Percentiles rank a stretch among this genome's conserved stretches.
Conservation (phyloP, 2,888 invertebrate species). For the Salticus scenicus region DNA sequence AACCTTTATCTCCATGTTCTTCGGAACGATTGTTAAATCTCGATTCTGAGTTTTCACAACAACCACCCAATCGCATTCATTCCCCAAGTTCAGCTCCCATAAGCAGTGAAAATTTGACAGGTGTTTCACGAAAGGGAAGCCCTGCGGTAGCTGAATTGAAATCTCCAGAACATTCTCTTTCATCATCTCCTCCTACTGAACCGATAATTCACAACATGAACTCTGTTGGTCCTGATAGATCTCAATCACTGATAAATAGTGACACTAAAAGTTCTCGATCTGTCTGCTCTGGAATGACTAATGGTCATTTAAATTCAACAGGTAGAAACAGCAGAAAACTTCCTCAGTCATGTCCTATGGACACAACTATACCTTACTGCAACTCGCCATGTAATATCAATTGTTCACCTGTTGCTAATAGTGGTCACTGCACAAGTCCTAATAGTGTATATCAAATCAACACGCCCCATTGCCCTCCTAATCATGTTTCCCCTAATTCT, state of each 20-base stretch:
- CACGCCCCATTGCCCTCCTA: conserved; percentile 49
- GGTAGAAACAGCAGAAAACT: conserved; percentile 48
- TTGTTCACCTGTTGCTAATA: conserved; percentile 43
- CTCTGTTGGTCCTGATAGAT: conserved; percentile 39
- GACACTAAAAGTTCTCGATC: conserved; percentile 34
- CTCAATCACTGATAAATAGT: conserved; percentile 28
- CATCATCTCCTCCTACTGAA: conserved; percentile 64
- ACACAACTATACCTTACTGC: conserved; percentile 55
- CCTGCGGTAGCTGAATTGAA: conserved; percentile 45
- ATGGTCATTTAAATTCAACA: conserved; percentile 36
- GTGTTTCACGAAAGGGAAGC: conserved; percentile 44
- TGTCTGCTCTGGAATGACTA: conserved; percentile 37
- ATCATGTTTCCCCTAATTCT: conserved; percentile 59
- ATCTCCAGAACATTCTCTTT: conserved; percentile 55
- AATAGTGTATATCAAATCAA: conserved; percentile 46
- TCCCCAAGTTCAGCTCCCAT: conserved; percentile 43
- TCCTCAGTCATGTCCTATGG: conserved; percentile 61
- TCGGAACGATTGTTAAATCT: conserved; percentile 50
- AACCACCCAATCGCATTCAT: conserved; percentile 36
- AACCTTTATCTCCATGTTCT: conserved; percentile 53
- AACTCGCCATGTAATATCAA: conserved; percentile 65
- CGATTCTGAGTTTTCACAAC: conserved; percentile 48
- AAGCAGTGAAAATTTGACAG: conserved; percentile 16
- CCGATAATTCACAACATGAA: conserved; percentile 48
- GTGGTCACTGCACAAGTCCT: conserved; percentile 55